Evolutionary conservation across 2,797 vertebrate species (phyloP).

Genomic region (Spondyliosoma cantharus): DNA sequence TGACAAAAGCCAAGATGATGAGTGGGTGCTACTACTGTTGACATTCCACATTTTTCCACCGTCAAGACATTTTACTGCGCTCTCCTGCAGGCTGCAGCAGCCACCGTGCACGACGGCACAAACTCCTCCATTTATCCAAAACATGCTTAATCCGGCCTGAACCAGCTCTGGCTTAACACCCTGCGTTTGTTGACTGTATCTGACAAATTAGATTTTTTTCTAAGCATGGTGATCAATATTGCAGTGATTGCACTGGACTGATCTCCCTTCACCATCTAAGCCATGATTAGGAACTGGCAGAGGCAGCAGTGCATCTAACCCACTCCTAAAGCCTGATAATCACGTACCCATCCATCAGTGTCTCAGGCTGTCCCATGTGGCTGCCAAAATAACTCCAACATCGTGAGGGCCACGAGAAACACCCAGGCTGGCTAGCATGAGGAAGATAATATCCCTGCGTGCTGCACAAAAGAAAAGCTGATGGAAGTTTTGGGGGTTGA

Average conservation of each 20-base stretch:
- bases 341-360: constrained; percentile 61
- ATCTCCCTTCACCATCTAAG: constrained; percentile 49
- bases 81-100: constrained; percentile 41
- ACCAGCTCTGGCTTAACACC: constrained; percentile 17
- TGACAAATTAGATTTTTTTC: constrained; percentile 21
- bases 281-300: constrained; percentile 61
- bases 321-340: constrained; percentile 45
- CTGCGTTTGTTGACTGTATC: constrained; percentile 29
- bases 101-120: neutral
- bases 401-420: constrained; percentile 15
- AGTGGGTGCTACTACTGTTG: constrained; percentile 69
- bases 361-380: constrained; percentile 46
- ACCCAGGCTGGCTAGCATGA: neutral
- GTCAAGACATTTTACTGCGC: constrained; percentile 13
- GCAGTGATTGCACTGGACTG: constrained; percentile 19
- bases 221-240: constrained; percentile 34
- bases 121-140: constrained; percentile 26
- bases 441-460: neutral
- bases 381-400: constrained; percentile 44
- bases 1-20: constrained; percentile 70
- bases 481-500: constrained; percentile 5
- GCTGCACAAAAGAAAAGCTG: constrained; percentile 10
- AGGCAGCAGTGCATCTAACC: constrained; percentile 16
- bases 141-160: constrained; percentile 26
- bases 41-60: constrained; percentile 75